These are phyloP conservation scores for Lepeophtheirus salmonis DNA, from an alignment of 1,140 invertebrate species.

Conservation along the genomic window DNA sequence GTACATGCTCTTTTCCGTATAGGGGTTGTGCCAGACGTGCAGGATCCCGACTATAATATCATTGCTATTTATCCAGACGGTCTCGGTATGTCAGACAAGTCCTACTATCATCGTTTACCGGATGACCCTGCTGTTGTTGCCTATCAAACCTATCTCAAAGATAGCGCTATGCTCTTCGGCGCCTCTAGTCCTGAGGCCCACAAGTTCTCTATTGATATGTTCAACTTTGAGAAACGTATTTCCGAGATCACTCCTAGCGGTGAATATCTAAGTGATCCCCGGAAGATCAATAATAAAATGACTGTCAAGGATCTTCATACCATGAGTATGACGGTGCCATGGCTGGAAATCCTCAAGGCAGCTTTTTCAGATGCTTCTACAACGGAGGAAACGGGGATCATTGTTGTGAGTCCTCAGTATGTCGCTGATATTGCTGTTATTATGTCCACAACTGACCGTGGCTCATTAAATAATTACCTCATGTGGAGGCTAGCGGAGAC, in stretches of 20 bases:
- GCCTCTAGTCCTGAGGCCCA: constrained; percentile 31
- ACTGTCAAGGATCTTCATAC: constrained; percentile 23
- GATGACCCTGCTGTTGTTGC: constrained; percentile 23
- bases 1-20: constrained; percentile 34
- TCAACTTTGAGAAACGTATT: constrained; percentile 37
- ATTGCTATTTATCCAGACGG: constrained; percentile 24
- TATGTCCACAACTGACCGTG: constrained; percentile 34
- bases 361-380: constrained; percentile 34
- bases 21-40: constrained; percentile 32
- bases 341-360: constrained; percentile 31
- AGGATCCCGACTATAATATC: constrained; percentile 27
- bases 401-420: constrained; percentile 34
- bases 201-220: constrained; percentile 37
- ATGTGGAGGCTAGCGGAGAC: constrained; percentile 36
- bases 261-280: constrained; percentile 26
- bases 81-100: constrained; percentile 8
- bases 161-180: constrained; percentile 32
- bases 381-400: constrained; percentile 32
- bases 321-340: constrained; percentile 16
- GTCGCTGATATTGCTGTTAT: constrained; percentile 33
- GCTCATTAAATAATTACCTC: constrained; percentile 38
- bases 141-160: constrained; percentile 35
- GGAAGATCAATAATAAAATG: constrained; percentile 25
- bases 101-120: constrained; percentile 13
- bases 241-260: constrained; percentile 33